These are phyloP conservation scores for Acanthornis magna DNA, from an alignment of 2,797 vertebrate genomes.

Conservation along the genomic window DNA sequence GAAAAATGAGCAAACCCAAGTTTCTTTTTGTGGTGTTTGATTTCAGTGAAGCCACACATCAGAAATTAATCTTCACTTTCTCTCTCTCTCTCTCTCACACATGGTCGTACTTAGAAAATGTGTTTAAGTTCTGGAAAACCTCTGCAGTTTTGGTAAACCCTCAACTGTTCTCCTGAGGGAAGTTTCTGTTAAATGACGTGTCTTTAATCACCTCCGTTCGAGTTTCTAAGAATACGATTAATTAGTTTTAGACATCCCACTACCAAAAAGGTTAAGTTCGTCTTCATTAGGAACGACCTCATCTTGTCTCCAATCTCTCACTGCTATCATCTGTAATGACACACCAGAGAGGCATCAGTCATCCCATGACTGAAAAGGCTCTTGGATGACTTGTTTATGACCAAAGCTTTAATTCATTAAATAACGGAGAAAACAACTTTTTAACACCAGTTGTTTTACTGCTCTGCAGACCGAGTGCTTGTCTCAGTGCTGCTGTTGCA, in stretches of 20 bases:
- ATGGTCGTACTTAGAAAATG: neutral
- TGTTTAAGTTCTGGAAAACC: constrained; percentile 1
- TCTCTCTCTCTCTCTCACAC: neutral
- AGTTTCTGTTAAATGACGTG: neutral
- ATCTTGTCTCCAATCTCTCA: constrained; percentile 48
- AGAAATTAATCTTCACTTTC: neutral
- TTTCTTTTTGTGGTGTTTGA: neutral
- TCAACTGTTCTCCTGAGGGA: constrained; percentile 14
- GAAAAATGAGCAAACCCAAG: neutral
- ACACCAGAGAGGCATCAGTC: constrained; percentile 59
- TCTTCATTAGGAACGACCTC: constrained; percentile 69
- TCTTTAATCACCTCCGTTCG: constrained; percentile 40
- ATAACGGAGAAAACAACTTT: constrained; percentile 43
- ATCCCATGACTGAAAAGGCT: constrained; percentile 42
- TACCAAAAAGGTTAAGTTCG: constrained; percentile 59
- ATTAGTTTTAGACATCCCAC: constrained; percentile 53
- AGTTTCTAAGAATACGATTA: constrained; percentile 61
- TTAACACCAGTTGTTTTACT: neutral
- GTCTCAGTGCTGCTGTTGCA: constrained; percentile 1
- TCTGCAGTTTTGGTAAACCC: constrained; percentile 36
- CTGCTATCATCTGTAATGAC: constrained; percentile 51
- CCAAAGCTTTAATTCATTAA: constrained; percentile 55
- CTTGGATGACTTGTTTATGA: constrained; percentile 59
- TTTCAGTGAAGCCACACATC: neutral
- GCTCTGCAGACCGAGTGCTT: constrained; percentile 4